These are phyloP conservation scores for Tetraodon nigroviridis DNA, from an alignment of 2,113 vertebrate genomes.

Conservation along the genomic window DNA sequence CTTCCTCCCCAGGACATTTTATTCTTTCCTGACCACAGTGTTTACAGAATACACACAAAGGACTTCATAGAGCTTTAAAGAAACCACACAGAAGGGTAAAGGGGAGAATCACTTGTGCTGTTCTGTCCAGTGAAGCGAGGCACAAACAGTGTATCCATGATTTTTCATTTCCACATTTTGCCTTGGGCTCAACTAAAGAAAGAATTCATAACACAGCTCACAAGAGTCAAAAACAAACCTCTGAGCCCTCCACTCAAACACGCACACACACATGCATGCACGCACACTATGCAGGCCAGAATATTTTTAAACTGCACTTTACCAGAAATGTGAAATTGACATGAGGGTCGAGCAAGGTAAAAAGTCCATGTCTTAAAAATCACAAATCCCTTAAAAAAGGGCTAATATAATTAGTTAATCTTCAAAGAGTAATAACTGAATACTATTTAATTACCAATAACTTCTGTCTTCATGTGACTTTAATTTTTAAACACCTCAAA, in stretches of 20 bases:
- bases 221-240: constrained; percentile 14
- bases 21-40: constrained; percentile 60
- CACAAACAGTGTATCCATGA: constrained; percentile 49
- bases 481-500: no score
- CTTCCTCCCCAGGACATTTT: constrained; percentile 62
- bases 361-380: background rate
- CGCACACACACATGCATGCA: constrained; percentile 2
- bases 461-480: no score
- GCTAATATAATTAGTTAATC: no score
- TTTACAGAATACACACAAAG: constrained; percentile 76
- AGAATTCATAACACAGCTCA: constrained; percentile 57
- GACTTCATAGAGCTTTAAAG: constrained; percentile 50
- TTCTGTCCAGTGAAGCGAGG: constrained; percentile 43
- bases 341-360: background rate
- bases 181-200: constrained; percentile 49
- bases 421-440: no score
- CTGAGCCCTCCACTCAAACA: background rate
- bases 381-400: no score
- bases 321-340: constrained; percentile 13
- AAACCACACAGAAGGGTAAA: constrained; percentile 26
- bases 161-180: constrained; percentile 38
- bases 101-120: constrained; percentile 32
- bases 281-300: background rate
- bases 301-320: background rate
- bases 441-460: no score